phyloP scores from a whole-genome alignment of 1,140 invertebrate species.

The Drosophila asahinai region DNA sequence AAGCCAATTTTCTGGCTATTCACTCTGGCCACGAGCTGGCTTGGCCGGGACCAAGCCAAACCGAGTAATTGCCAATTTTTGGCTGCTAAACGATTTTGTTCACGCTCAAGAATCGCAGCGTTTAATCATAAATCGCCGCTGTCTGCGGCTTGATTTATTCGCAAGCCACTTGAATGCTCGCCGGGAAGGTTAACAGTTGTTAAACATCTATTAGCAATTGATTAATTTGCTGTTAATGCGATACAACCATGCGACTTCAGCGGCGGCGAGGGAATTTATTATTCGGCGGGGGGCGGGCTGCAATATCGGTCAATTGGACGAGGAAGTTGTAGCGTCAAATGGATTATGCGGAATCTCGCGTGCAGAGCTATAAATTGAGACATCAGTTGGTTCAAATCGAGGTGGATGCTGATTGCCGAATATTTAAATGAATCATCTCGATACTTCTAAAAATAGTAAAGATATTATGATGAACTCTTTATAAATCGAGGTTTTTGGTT shows the following conservation, averaged over 20 bases:
- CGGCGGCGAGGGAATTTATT: conserved; percentile 6
- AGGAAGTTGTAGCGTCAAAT: conserved; percentile 67
- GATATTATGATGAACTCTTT: conserved; percentile 4
- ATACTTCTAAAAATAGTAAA: conserved; percentile 16
- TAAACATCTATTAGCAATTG: conserved; percentile 75
- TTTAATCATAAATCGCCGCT: conserved; percentile 64
- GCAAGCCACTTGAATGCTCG: conserved; percentile 68
- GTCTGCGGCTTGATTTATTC: conserved; percentile 68
- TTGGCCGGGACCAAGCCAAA: conserved; percentile 16
- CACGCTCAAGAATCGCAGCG: conserved; percentile 62
- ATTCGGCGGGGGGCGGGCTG: background rate
- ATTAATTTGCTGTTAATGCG: conserved; percentile 71
- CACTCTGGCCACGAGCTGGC: conserved; percentile 46
- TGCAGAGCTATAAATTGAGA: conserved; percentile 54
- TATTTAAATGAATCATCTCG: conserved; percentile 33
- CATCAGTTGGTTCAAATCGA: conserved; percentile 30
- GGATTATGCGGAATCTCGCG: conserved; percentile 25
- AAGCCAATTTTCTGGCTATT: conserved; percentile 34
- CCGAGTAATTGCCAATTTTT: conserved; percentile 69
- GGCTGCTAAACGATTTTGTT: conserved; percentile 71
- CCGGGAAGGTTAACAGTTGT: conserved; percentile 76
- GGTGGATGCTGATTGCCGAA: conserved; percentile 25
- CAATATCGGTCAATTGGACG: conserved; percentile 60
- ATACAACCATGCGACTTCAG: conserved; percentile 39
- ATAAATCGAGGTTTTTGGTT: conserved; percentile 20